Base-by-base conservation (phyloP, 2,113 vertebrate species). In the Morone chrysops region DNA sequence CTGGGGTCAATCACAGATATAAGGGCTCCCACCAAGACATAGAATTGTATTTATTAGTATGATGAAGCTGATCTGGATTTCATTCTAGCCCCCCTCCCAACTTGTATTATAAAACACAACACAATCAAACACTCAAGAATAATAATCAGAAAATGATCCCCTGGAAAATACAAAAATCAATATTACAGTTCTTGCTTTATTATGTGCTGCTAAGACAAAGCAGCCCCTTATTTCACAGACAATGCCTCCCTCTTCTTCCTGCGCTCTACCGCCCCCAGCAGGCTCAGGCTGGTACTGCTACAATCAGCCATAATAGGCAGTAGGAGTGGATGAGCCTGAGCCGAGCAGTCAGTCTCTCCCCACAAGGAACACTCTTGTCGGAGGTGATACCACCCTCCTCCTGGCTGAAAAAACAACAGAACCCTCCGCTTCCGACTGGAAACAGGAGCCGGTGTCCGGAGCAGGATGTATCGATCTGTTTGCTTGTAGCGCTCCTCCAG, bases 391-490 rank as follows among this genome's bases (percentile, higher is more conserved):
- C 40, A 17, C 11, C 76, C 67, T 56, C 50, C 54, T 9, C 17
- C 17, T 17, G n/a, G 61, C 69, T 70, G 72, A 36, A 62, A 8
- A 70, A 73, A 56, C n/a, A 54, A 62, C 14, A 70, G 61, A 54
- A n/a, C 48, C 22, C 45, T 16, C 57, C 59, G 18, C 54, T 22
- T 50, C 63, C 56, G 25, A 31, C 12, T 6, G 59, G 80, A 75
- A 77, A 68, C 76, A 1, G 77, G 73, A 88, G 72, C 59, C 85
- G 45, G 59, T 14, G 31, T 74, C 31, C 17, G 25, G 41, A 43
- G 69, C 65, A 25, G 76, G 47, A 89, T 92, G 89, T 5, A 56
- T 56, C 84, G 90, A 81, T 66, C 81, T n/a, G 74, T 77, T 11
- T 20, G 81, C 51, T 54, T 40, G 69, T 82, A 74, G 84, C 3